Evolutionary conservation across 30 jellyfish, hydroid and myxozoan genomes (phyloP).

Genomic region (Aurelia sp.): DNA sequence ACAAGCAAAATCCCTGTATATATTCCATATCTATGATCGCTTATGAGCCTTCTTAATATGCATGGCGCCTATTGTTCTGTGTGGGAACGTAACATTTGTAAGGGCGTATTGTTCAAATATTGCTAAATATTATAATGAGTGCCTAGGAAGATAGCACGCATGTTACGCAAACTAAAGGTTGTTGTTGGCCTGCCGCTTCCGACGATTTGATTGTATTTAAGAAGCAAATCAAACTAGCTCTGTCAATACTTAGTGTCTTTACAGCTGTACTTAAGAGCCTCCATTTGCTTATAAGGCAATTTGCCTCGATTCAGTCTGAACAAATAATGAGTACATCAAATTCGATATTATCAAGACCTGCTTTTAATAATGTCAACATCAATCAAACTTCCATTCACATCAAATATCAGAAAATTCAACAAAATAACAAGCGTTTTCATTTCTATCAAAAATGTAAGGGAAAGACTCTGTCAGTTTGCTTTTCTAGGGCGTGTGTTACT

Average conservation of each 20-base stretch:
- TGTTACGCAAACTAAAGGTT: constrained; percentile 57
- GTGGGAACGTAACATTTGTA: constrained; percentile 69
- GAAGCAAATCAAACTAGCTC: constrained; percentile 50
- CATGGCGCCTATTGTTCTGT: constrained; percentile 35
- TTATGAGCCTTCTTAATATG: constrained; percentile 15
- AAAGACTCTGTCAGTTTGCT: too few species aligned
- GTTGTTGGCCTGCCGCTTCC: constrained; percentile 68
- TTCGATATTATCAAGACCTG: constrained; percentile 41
- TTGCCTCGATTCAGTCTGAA: constrained; percentile 37
- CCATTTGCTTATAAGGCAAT: constrained; percentile 22
- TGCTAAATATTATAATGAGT: constrained; percentile 29
- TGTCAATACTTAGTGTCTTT: constrained; percentile 47
- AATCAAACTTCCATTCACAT: neutral
- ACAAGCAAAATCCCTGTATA: too few species aligned
- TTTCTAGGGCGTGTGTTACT: too few species aligned
- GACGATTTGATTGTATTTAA: constrained; percentile 35
- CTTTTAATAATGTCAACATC: constrained; percentile 40
- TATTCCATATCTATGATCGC: neutral
- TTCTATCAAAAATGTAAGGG: too few species aligned
- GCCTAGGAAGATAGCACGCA: constrained; percentile 50
- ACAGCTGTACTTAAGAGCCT: constrained; percentile 27
- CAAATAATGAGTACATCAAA: constrained; percentile 16
- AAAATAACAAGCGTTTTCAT: neutral
- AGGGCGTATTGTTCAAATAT: constrained; percentile 59
- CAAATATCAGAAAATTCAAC: neutral